Conservation (phyloP, 1,140 invertebrate genomes). For the Bradynema listronoti region DNA sequence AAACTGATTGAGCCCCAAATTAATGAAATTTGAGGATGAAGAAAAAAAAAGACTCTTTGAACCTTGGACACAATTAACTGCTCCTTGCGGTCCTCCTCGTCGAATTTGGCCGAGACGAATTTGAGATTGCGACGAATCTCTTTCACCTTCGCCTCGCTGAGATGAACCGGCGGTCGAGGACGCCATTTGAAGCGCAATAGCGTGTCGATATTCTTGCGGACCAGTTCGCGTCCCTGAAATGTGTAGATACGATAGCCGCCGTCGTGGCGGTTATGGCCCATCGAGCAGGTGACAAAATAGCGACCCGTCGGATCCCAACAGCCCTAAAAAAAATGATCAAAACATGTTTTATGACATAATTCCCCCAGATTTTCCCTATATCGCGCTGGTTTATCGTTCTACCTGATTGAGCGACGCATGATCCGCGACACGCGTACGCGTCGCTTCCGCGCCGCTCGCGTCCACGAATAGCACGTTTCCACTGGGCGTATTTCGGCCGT, state of each 20-base stretch:
- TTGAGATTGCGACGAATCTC: constrained; percentile 97
- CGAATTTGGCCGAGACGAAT: constrained; percentile 89
- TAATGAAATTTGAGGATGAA: not conserved
- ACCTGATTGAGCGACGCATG: constrained; percentile 53
- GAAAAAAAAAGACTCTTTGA: not conserved
- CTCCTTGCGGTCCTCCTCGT: constrained; percentile 86
- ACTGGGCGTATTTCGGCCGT: constrained; percentile 37
- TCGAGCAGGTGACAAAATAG: constrained; percentile 88
- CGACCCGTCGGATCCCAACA: constrained; percentile 99
- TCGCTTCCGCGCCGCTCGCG: constrained; percentile 49
- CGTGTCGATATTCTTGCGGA: constrained; percentile 75
- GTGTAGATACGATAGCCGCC: constrained; percentile 87
- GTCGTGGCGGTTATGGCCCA: constrained; percentile 86
- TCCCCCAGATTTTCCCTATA: not conserved
- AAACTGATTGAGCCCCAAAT: not conserved
- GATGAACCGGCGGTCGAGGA: constrained; percentile 78
- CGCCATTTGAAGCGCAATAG: constrained; percentile 94
- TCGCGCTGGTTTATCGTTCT: not conserved
- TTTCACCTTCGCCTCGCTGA: constrained; percentile 68
- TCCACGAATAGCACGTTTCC: constrained; percentile 54
- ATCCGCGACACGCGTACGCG: constrained; percentile 47
- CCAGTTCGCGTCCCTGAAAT: constrained; percentile 75
- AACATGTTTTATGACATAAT: not conserved
- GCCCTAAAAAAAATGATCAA: constrained; percentile 44
- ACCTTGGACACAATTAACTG: constrained; percentile 82